Percentiles rank a stretch among this genome's conserved stretches.
These are phyloP conservation scores for Corythaixoides concolor DNA, from an alignment of 2,113 vertebrate genomes.

Conservation along the genomic window DNA sequence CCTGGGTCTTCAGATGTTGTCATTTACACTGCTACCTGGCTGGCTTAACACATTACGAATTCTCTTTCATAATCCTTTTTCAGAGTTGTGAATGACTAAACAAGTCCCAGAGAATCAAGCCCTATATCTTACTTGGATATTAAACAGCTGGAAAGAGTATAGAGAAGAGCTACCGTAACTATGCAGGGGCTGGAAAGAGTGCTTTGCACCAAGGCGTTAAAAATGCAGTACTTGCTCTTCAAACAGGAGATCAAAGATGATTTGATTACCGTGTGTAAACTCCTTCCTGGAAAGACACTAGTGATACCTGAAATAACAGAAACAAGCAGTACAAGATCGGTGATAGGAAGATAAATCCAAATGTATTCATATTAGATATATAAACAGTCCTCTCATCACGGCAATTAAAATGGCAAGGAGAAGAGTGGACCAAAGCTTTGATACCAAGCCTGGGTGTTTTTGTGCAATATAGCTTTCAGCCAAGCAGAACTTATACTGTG, in stretches of 20 bases:
- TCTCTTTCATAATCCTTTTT: slow-evolving; percentile 11
- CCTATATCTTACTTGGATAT: not conserved
- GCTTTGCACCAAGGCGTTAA: not conserved
- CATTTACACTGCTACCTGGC: not conserved
- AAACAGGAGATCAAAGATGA: not conserved
- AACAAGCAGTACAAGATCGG: not conserved
- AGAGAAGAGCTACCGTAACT: not conserved
- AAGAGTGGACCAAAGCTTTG: not conserved
- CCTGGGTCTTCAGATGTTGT: not conserved
- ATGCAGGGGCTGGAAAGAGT: not conserved
- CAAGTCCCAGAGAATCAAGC: not conserved
- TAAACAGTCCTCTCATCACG: not conserved
- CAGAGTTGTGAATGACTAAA: not conserved
- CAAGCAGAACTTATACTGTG: not conserved
- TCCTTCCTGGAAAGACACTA: not conserved
- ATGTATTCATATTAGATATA: rapidly evolving
- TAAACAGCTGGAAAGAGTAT: not conserved
- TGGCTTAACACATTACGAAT: not conserved
- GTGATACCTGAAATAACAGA: not conserved
- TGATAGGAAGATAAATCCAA: not conserved
- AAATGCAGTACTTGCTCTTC: not conserved
- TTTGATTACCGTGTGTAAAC: not conserved
- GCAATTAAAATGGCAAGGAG: not conserved
- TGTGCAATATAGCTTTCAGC: not conserved
- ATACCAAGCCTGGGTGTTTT: not conserved